A percentile compares a stretch with the other conserved stretches of the same genome.
Conservation (phyloP, 2,113 vertebrate genomes). For the Nothocercus nigrocapillus region DNA sequence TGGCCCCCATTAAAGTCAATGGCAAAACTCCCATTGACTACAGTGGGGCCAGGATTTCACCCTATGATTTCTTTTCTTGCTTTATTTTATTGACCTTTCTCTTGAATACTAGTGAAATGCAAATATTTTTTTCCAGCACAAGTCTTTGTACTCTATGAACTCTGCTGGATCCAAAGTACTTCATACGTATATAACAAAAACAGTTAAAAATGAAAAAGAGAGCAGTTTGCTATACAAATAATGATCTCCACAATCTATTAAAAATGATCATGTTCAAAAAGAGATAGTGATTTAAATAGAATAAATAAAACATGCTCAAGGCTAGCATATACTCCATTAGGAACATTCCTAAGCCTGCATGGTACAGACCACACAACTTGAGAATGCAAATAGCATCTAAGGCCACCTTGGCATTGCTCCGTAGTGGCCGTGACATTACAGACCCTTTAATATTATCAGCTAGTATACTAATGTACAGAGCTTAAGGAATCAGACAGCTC, state of each 20-base stretch:
- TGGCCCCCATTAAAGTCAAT: background rate
- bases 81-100: slow-evolving; percentile 66
- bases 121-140: slow-evolving; percentile 59
- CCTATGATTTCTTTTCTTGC: slow-evolving; percentile 58
- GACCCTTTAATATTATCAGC: background rate
- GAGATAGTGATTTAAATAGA: slow-evolving; percentile 32
- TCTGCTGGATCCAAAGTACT: slow-evolving; percentile 52
- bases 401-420: background rate
- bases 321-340: background rate
- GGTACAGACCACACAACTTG: slow-evolving; percentile 18
- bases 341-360: slow-evolving; percentile 37
- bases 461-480: background rate
- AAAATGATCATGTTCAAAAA: background rate
- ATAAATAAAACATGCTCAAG: background rate
- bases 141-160: slow-evolving; percentile 61
- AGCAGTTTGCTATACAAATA: slow-evolving; percentile 6
- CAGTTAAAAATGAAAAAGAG: background rate
- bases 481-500: background rate
- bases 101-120: slow-evolving; percentile 34
- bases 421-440: background rate
- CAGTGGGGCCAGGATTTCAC: slow-evolving; percentile 32
- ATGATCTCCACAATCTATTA: slow-evolving; percentile 31
- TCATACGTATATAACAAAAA: slow-evolving; percentile 54
- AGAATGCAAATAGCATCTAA: background rate
- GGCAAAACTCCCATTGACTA: slow-evolving; percentile 52